Percentiles rank a stretch among this genome's conserved stretches.
Conservation (phyloP, 1,140 invertebrate species). For the Drosophila pandora region DNA sequence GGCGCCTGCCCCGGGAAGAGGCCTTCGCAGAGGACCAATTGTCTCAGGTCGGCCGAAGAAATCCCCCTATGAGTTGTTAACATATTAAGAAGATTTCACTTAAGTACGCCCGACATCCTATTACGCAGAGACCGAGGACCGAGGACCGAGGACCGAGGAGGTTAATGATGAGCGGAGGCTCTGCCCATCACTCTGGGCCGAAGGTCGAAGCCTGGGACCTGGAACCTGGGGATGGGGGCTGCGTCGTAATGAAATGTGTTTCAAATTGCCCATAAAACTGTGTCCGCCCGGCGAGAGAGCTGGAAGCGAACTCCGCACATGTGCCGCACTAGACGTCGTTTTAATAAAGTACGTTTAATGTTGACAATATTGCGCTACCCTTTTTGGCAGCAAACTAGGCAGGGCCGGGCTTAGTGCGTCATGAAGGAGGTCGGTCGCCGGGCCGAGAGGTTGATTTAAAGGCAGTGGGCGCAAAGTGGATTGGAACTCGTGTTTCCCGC, state of each 20-base stretch:
- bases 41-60: constrained; percentile 6
- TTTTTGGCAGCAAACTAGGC: constrained; percentile 1
- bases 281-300: constrained; percentile 18
- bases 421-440: neutral
- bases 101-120: constrained; percentile 53
- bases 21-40: constrained; percentile 16
- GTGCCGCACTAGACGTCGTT: constrained; percentile 32
- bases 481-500: neutral
- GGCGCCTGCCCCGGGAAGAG: constrained; percentile 1
- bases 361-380: constrained; percentile 12
- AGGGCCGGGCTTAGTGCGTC: neutral
- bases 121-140: constrained; percentile 2
- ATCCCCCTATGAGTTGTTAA: constrained; percentile 72
- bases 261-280: constrained; percentile 71
- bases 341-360: constrained; percentile 34
- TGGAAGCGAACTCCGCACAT: constrained; percentile 18
- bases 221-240: neutral
- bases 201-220: neutral
- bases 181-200: constrained; percentile 26
- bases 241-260: constrained; percentile 63
- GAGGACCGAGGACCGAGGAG: constrained; percentile 17
- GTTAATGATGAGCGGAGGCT: constrained; percentile 57
- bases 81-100: constrained; percentile 78
- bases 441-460: too few relatives aligned
- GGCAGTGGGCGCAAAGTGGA: neutral